phyloP scores from a whole-genome alignment of 2,797 vertebrate genomes.

The Pelodytes ibericus region DNA sequence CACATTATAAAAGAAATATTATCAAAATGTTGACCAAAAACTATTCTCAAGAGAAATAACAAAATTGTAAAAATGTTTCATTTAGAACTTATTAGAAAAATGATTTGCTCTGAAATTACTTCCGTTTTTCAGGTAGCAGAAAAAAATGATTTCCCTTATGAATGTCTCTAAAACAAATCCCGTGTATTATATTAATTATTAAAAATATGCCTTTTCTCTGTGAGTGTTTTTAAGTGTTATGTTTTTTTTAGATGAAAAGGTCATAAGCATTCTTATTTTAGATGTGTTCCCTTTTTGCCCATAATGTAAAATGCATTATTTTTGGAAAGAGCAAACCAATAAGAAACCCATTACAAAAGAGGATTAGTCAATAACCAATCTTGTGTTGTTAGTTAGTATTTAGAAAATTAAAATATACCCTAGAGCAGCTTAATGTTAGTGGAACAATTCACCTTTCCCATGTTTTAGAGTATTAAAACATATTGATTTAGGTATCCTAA shows the following conservation, averaged over 20 bases:
- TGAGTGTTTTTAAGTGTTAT: conserved; percentile 77
- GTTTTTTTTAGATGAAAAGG: conserved; percentile 73
- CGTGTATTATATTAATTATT: background rate
- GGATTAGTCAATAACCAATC: conserved; percentile 98
- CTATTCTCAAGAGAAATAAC: background rate
- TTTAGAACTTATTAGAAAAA: background rate
- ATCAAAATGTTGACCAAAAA: conserved; percentile 6
- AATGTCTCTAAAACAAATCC: background rate
- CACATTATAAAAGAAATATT: background rate
- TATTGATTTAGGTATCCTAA: conserved; percentile 87
- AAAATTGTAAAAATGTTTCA: background rate
- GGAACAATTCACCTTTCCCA: conserved; percentile 75
- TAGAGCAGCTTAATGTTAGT: conserved; percentile 82
- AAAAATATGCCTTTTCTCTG: conserved; percentile 58
- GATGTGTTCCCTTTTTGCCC: conserved; percentile 79
- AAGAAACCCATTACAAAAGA: conserved; percentile 92
- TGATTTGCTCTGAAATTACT: background rate
- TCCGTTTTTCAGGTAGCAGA: background rate
- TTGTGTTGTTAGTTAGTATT: conserved; percentile 93
- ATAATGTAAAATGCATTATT: conserved; percentile 86
- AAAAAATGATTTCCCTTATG: conserved; percentile 27
- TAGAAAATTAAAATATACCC: conserved; percentile 90
- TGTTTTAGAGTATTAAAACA: conserved; percentile 84
- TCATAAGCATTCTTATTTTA: conserved; percentile 79
- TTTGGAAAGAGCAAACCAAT: conserved; percentile 96